Evolutionary conservation across 2,113 vertebrate genomes (phyloP), one percentile per base, ranked within the genome.

Genomic region (Callopanchax toddi): DNA sequence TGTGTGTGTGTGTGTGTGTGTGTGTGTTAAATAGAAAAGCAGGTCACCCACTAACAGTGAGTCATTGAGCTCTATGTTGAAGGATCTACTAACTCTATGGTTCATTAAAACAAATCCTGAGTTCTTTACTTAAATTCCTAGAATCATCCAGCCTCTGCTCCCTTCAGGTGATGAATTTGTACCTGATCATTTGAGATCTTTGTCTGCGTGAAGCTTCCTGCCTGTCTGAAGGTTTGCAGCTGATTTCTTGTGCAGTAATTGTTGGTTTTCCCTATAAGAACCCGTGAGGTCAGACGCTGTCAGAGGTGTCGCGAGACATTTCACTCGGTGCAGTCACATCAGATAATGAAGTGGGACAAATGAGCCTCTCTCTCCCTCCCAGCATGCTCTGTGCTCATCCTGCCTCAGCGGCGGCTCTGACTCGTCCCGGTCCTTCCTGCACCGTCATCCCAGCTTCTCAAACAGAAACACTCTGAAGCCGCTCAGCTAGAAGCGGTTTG

Each of bases 331-430:
- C 59, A 16, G 74, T 76, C 53, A n/a, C 63, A 16, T 65, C 67
- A 60, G 66, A 39, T 85, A 79, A 85, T 72, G 75, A 83, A 69
- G 37, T 53, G 64, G 58, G 80, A 72, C 61, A 78, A 71, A 78
- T 42, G 46, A 54, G 37, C 53, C 44, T 46, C 34, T 21, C 56
- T 26, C 12, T 12, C 18, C 11, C 55, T 20, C 39, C 5, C 25
- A 4, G 25, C 36, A 37, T 9, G 3, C 36, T 37, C 36, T 37
- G 36, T 15, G 18, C 49, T 7, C 17, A 62, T 59, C 57, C 68
- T 52, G 60, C 67, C 13, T 22, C 5, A 43, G 18, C n/a, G 2
- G 13, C 25, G 49, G n/a, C n/a, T 66, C 10, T 65, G 74, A 52
- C 60, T 67, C 32, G 29, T 61, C 22, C 50, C 5, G 54, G 17